Conservation (phyloP, 2,113 vertebrate genomes). For the Rana temporaria region DNA sequence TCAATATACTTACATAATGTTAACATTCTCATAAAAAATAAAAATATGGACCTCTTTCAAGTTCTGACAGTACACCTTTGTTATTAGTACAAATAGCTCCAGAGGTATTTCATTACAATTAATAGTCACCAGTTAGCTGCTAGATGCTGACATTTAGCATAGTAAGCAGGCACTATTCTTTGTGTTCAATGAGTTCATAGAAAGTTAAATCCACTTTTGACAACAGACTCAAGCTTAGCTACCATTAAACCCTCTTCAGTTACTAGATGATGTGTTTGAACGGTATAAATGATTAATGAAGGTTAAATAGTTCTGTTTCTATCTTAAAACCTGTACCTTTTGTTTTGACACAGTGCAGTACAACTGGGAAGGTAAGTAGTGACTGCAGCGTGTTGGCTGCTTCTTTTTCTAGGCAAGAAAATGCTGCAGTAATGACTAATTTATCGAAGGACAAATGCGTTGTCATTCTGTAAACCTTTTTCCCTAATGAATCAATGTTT, state of each 20-base stretch:
- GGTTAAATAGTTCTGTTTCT: slow-evolving; percentile 85
- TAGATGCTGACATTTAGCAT: slow-evolving; percentile 82
- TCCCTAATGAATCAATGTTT: background rate
- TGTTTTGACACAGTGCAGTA: slow-evolving; percentile 73
- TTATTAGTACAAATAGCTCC: slow-evolving; percentile 83
- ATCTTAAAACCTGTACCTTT: slow-evolving; percentile 80
- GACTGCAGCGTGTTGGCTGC: slow-evolving; percentile 63
- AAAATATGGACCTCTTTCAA: slow-evolving; percentile 80
- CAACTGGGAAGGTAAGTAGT: slow-evolving; percentile 69
- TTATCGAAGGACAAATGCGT: slow-evolving; percentile 11
- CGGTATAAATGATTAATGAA: slow-evolving; percentile 92
- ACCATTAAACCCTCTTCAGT: slow-evolving; percentile 86
- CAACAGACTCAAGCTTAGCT: slow-evolving; percentile 80
- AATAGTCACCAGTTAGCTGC: slow-evolving; percentile 80
- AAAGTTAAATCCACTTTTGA: slow-evolving; percentile 88
- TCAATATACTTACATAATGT: slow-evolving; percentile 72
- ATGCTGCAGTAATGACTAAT: slow-evolving; percentile 55
- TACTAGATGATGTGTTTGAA: slow-evolving; percentile 84
- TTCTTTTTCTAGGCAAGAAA: slow-evolving; percentile 62
- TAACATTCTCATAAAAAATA: slow-evolving; percentile 75
- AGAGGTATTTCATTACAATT: slow-evolving; percentile 87
- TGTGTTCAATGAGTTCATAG: slow-evolving; percentile 85
- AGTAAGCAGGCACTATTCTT: slow-evolving; percentile 82
- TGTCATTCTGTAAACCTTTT: background rate
- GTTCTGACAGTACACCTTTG: slow-evolving; percentile 83